Evolutionary conservation across 2,888 invertebrate species (phyloP).

Genomic region (Lasius fuliginosus): DNA sequence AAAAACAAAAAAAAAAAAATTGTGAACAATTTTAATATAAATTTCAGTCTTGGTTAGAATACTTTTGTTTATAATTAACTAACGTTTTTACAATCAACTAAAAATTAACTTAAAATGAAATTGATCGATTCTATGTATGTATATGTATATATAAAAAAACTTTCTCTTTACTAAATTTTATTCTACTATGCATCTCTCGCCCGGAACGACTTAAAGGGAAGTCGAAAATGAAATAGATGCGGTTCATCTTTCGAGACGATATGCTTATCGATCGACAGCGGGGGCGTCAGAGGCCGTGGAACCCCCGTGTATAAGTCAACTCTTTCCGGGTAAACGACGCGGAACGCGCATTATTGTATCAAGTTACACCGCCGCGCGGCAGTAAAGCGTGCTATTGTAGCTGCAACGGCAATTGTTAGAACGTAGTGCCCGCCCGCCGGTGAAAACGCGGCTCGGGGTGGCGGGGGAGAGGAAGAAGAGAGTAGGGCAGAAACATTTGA

Average conservation of each 20-base stretch:
- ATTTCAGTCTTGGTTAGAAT: not conserved
- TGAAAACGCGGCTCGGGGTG: conserved; percentile 30
- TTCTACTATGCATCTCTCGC: not conserved
- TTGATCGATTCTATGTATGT: not conserved
- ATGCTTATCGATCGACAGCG: conserved; percentile 12
- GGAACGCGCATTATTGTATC: conserved; percentile 76
- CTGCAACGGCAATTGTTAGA: conserved; percentile 72
- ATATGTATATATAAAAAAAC: not conserved
- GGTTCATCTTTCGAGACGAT: conserved; percentile 8
- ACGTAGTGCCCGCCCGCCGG: conserved; percentile 59
- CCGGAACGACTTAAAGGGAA: not conserved
- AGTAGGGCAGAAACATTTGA: conserved; percentile 57
- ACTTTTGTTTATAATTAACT: not conserved
- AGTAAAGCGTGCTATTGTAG: conserved; percentile 73
- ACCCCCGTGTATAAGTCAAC: conserved; percentile 61
- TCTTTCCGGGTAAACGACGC: conserved; percentile 67
- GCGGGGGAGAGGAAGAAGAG: not conserved
- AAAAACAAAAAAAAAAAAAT: not conserved
- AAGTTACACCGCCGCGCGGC: conserved; percentile 70
- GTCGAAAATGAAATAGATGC: not conserved
- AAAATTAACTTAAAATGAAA: not conserved
- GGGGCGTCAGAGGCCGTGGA: conserved; percentile 5
- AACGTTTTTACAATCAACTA: not conserved
- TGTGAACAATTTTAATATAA: not conserved
- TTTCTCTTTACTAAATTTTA: not conserved